Evolutionary conservation across 1,140 invertebrate genomes (phyloP).

Genomic region (Solenopsis fugax): DNA sequence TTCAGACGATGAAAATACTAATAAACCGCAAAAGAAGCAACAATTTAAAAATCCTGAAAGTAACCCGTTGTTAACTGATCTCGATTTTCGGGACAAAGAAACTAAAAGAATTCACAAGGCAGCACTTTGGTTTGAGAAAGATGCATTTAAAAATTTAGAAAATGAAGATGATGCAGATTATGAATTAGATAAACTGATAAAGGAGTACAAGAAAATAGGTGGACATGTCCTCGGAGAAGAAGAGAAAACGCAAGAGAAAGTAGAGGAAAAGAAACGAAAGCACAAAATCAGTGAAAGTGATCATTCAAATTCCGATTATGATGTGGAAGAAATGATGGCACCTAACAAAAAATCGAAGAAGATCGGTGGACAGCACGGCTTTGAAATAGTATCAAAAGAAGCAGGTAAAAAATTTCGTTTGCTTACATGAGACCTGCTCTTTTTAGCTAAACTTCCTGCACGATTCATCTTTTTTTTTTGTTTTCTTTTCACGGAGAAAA

Average conservation of each 20-base stretch:
- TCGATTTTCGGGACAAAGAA: constrained; percentile 92
- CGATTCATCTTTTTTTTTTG: no score
- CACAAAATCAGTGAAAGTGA: constrained; percentile 76
- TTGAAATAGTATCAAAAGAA: constrained; percentile 90
- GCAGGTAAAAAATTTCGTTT: constrained; percentile 81
- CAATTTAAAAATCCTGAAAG: constrained; percentile 84
- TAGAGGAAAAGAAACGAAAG: constrained; percentile 62
- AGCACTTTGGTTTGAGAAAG: constrained; percentile 96
- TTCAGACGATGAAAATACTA: constrained; percentile 83
- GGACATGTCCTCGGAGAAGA: constrained; percentile 87
- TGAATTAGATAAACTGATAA: constrained; percentile 93
- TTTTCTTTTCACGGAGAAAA: no score
- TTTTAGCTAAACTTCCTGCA: no score
- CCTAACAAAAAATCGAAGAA: constrained; percentile 79
- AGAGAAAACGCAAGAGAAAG: constrained; percentile 69
- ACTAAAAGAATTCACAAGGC: constrained; percentile 92
- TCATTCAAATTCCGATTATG: constrained; percentile 88
- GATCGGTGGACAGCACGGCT: constrained; percentile 87
- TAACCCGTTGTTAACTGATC: constrained; percentile 95
- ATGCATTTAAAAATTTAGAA: constrained; percentile 94
- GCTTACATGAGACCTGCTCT: no score
- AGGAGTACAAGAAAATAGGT: constrained; percentile 91
- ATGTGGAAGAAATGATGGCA: constrained; percentile 87
- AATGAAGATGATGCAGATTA: constrained; percentile 94
- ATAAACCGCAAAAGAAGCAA: constrained; percentile 75